Conservation (phyloP, 2,888 invertebrate species). For the Torymus tubicola region DNA sequence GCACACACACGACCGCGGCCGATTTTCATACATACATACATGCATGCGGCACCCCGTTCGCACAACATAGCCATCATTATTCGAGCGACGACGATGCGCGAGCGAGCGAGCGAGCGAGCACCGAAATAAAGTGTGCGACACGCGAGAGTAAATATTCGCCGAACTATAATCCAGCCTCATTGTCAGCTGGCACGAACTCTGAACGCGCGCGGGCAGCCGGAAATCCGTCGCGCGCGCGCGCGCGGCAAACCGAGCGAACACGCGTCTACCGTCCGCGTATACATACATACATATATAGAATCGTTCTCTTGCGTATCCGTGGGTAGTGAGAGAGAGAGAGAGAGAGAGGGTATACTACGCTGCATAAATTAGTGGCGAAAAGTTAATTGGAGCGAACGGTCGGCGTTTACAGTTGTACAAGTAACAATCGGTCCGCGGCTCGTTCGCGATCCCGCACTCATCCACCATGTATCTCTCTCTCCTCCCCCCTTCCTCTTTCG, state of each 20-base stretch:
- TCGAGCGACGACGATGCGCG: conserved; percentile 3
- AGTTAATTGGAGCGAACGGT: conserved; percentile 75
- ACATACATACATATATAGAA: conserved; percentile 1
- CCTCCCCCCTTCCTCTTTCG: no score
- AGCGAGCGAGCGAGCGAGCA: background rate
- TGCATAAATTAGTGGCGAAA: conserved; percentile 75
- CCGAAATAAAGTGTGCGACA: conserved; percentile 40
- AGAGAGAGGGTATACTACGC: no score
- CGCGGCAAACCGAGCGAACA: background rate
- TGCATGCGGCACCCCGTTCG: conserved; percentile 34
- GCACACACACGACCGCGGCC: background rate
- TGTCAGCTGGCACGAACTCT: conserved; percentile 48
- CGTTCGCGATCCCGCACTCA: conserved; percentile 47
- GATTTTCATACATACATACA: conserved; percentile 32
- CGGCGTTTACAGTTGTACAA: conserved; percentile 72
- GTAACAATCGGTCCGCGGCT: conserved; percentile 66
- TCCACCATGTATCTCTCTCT: no score
- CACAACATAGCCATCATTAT: conserved; percentile 43
- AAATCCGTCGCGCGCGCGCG: conserved; percentile 46
- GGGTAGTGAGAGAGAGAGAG: no score
- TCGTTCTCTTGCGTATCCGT: background rate
- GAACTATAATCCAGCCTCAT: conserved; percentile 46
- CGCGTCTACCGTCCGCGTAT: background rate
- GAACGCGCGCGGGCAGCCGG: conserved; percentile 22
- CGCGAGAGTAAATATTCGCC: conserved; percentile 45